Percentiles rank a stretch among this genome's conserved stretches.
Conservation (phyloP, 2,888 invertebrate genomes). For the Cacoxenus indagator region DNA sequence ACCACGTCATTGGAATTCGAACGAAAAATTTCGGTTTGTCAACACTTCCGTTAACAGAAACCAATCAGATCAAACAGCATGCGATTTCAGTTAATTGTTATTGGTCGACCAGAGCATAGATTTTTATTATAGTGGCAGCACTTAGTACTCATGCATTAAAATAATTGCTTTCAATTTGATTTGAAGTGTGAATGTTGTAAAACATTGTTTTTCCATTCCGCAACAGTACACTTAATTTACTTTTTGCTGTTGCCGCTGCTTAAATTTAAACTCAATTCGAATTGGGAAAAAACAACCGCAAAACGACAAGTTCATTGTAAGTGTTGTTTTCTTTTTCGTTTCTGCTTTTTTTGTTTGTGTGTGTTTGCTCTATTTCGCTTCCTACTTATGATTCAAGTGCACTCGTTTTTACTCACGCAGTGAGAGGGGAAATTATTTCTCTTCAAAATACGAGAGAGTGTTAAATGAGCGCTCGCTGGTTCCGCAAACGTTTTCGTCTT, state of each 20-base stretch:
- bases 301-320: not conserved
- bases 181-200: not conserved
- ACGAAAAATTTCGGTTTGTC: not conserved
- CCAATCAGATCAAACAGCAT: not conserved
- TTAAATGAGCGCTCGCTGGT: not conserved
- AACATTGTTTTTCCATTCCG: not conserved
- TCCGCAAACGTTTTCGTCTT: not conserved
- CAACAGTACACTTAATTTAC: not conserved
- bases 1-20: not conserved
- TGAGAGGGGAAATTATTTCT: not conserved
- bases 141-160: not conserved
- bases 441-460: no score
- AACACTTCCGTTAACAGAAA: not conserved
- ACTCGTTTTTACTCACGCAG: not conserved
- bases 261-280: not conserved
- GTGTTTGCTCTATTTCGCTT: not conserved
- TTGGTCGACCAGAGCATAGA: not conserved
- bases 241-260: not conserved
- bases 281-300: not conserved
- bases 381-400: not conserved
- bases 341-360: not conserved
- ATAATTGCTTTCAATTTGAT: not conserved
- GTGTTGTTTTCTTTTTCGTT: not conserved
- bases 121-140: not conserved
- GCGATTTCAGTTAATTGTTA: not conserved